Evolutionary conservation across 1,140 invertebrate genomes (phyloP).

Genomic region (Cephus cinctus): DNA sequence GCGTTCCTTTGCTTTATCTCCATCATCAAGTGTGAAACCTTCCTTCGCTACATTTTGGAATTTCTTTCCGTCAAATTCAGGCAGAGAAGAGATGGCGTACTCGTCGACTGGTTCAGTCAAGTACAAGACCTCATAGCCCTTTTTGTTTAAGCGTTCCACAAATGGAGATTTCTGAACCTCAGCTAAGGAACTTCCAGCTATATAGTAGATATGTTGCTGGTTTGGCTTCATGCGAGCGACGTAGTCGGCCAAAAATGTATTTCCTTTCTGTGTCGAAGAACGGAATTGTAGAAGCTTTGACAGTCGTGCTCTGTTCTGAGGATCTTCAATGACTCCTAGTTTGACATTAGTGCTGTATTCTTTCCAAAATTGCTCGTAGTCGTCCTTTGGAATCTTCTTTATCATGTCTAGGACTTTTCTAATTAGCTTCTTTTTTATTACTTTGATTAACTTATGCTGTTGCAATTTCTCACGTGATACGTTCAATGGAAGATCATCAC

Average conservation of each 20-base stretch:
- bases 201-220: slow-evolving; percentile 95
- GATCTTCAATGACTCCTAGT: slow-evolving; percentile 96
- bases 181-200: slow-evolving; percentile 84
- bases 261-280: slow-evolving; percentile 72
- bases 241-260: slow-evolving; percentile 85
- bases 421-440: slow-evolving; percentile 98
- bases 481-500: slow-evolving; percentile 98
- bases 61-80: slow-evolving; percentile 99
- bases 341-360: slow-evolving; percentile 99
- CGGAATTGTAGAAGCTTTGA: slow-evolving; percentile 93
- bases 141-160: slow-evolving; percentile 89
- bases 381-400: slow-evolving; percentile 91
- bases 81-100: slow-evolving; percentile 93
- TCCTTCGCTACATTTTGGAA: slow-evolving; percentile 99
- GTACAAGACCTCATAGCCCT: slow-evolving; percentile 96
- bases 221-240: slow-evolving; percentile 96
- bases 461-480: slow-evolving; percentile 98
- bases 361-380: slow-evolving; percentile 97
- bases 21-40: slow-evolving; percentile 86
- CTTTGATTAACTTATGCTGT: slow-evolving; percentile 98
- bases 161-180: slow-evolving; percentile 94
- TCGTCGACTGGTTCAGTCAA: slow-evolving; percentile 97
- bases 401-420: slow-evolving; percentile 98
- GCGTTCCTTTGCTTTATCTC: slow-evolving; percentile 79
- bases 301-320: slow-evolving; percentile 90